Conservation (phyloP, 2,113 vertebrate species). For the Mellivora capensis region DNA sequence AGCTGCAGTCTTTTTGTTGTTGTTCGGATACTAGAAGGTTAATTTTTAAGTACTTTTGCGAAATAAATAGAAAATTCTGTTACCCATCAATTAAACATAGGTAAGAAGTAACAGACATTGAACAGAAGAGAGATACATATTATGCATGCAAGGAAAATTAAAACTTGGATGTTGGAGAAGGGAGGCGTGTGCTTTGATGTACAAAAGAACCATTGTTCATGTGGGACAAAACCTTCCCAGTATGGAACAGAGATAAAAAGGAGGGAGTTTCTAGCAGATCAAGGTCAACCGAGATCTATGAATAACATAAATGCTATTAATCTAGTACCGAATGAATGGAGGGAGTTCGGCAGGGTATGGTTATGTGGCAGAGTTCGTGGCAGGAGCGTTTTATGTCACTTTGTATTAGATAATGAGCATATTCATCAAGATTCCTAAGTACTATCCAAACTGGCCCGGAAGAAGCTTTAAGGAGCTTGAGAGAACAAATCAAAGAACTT, state of each 20-base stretch:
- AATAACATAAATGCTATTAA: conserved; percentile 87
- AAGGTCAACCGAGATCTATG: conserved; percentile 85
- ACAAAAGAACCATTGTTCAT: conserved; percentile 85
- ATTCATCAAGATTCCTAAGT: conserved; percentile 84
- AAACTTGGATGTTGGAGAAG: conserved; percentile 80
- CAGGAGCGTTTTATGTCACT: conserved; percentile 84
- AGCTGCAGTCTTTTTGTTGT: background rate
- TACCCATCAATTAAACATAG: conserved; percentile 79
- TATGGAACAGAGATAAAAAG: conserved; percentile 85
- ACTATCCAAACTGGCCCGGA: conserved; percentile 80
- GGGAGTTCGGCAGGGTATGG: conserved; percentile 77
- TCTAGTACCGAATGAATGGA: conserved; percentile 79
- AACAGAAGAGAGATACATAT: conserved; percentile 81
- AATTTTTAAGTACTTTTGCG: conserved; percentile 54
- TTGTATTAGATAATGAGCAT: conserved; percentile 84
- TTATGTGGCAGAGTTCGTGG: conserved; percentile 78
- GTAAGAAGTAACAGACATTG: conserved; percentile 78
- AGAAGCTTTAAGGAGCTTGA: conserved; percentile 80
- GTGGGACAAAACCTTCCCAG: conserved; percentile 83
- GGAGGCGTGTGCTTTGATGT: conserved; percentile 80
- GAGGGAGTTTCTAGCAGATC: conserved; percentile 83
- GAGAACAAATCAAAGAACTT: conserved; percentile 83
- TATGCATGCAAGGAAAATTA: conserved; percentile 84
- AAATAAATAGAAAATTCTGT: conserved; percentile 68
- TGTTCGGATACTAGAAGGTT: conserved; percentile 69